Base-by-base conservation (phyloP, 1,140 invertebrate genomes). In the Drosophila virilis region DNA sequence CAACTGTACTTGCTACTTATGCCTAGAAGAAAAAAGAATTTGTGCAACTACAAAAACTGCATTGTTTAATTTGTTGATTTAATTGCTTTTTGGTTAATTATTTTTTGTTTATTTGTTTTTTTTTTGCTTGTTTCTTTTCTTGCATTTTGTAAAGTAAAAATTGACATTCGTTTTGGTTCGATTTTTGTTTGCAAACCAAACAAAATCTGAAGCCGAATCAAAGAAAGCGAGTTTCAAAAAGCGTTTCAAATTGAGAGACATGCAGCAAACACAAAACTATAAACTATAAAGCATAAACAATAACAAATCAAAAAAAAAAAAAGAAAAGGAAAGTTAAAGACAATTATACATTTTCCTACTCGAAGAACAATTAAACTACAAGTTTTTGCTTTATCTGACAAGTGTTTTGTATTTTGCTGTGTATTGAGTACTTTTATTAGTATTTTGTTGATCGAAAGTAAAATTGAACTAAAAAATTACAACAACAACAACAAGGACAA, bases 361-460 rank as follows among this genome's bases (percentile, higher is more conserved):
- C 74, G 74, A 62, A 76, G 78, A 79, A 74, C 69, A 86, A 88
- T 88, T 86, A 86, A 88, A 86, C 83, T 86, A 86, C 83, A 86
- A 83, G 83, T 88, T 86, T 28, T 88, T 74, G 62, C 67, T 79
- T 88, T 70, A 69, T 65, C 67, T 71, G 65, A 70, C 62, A 72
- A 88, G 79, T 83, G 76, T 88, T 64, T 38, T 74, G 71, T 74
- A 74, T 74, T 74, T 74, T 58, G 42, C 58, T 72, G 58, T 69
- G 48, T 68, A 38, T 58, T 10, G 43, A 52, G 55, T 66, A 66
- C 32, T 62, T 74, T 69, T 80, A 60, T 80, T 42, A 54, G 51
- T 77, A 65, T 46, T 82, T 82, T n/a, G 22, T 45, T 71, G 75
- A 85, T 70, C 58, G 48, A 75, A 60, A 68, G 59, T 74, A 73